These are phyloP conservation scores for Myathropa florea DNA, from an alignment of 2,888 invertebrate species.

Conservation along the genomic window DNA sequence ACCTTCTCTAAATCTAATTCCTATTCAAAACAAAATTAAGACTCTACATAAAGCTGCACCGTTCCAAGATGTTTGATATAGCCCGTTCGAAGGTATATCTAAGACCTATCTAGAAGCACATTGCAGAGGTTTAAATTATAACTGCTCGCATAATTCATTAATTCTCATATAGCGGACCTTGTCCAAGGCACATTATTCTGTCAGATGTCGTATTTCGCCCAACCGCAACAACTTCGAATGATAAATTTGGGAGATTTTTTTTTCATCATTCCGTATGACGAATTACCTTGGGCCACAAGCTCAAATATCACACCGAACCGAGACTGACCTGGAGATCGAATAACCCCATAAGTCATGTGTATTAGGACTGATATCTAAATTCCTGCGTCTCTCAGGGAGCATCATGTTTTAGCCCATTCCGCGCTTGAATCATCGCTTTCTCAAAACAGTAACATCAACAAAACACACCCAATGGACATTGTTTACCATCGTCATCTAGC, in stretches of 20 bases:
- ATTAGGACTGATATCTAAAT: not conserved
- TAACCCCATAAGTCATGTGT: not conserved
- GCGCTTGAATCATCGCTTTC: not conserved
- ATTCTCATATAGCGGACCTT: not conserved
- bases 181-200: not conserved
- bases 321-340: not conserved
- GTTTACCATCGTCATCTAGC: conserved; percentile 36
- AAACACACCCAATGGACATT: conserved; percentile 23
- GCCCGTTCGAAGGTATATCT: no score
- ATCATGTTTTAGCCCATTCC: not conserved
- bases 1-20: no score
- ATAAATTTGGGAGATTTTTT: not conserved
- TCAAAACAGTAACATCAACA: not conserved
- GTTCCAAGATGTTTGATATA: not conserved
- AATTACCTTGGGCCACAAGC: not conserved
- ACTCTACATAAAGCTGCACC: no score
- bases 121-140: not conserved
- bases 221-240: not conserved
- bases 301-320: not conserved
- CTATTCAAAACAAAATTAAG: no score
- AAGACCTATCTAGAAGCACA: no score
- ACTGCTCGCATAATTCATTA: not conserved
- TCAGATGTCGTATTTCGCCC: not conserved
- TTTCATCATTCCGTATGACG: not conserved
- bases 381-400: not conserved